Conservation (phyloP, 2,113 vertebrate species). For the Paedocypris sp. region DNA sequence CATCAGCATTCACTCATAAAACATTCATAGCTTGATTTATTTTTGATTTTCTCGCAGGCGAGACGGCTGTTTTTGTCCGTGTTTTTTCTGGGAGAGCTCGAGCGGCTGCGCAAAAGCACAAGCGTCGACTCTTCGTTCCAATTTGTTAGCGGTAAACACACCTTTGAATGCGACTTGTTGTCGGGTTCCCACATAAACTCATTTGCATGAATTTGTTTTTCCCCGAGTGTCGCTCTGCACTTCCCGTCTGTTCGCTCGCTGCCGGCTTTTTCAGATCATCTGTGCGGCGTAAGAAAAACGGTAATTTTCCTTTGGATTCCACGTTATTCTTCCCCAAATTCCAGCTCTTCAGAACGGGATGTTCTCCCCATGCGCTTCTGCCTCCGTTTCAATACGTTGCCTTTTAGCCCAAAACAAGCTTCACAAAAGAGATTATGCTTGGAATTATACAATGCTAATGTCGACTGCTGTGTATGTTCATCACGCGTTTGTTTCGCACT, state of each 20-base stretch:
- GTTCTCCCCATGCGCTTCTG: slow-evolving; percentile 33
- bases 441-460: slow-evolving; percentile 30
- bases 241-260: slow-evolving; percentile 42
- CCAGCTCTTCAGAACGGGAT: slow-evolving; percentile 36
- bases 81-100: not conserved
- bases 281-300: not conserved
- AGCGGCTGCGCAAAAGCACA: not conserved
- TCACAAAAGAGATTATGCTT: slow-evolving; percentile 35
- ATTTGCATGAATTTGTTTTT: slow-evolving; percentile 52
- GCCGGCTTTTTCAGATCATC: slow-evolving; percentile 46
- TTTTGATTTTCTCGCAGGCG: slow-evolving; percentile 4
- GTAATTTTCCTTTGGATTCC: not conserved
- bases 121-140: slow-evolving; percentile 48
- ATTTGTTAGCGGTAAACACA: slow-evolving; percentile 58
- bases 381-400: slow-evolving; percentile 29
- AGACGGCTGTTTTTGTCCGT: not conserved
- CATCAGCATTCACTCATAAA: slow-evolving; percentile 33
- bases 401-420: slow-evolving; percentile 35
- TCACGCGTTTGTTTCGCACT: slow-evolving; percentile 53
- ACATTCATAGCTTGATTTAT: slow-evolving; percentile 21
- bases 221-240: slow-evolving; percentile 36
- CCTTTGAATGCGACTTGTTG: slow-evolving; percentile 50
- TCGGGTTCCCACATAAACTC: slow-evolving; percentile 41
- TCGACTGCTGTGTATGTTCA: slow-evolving; percentile 51
- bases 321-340: slow-evolving; percentile 17